These are phyloP conservation scores for Cotesia typhae DNA, from an alignment of 1,140 invertebrate species.

Conservation along the genomic window DNA sequence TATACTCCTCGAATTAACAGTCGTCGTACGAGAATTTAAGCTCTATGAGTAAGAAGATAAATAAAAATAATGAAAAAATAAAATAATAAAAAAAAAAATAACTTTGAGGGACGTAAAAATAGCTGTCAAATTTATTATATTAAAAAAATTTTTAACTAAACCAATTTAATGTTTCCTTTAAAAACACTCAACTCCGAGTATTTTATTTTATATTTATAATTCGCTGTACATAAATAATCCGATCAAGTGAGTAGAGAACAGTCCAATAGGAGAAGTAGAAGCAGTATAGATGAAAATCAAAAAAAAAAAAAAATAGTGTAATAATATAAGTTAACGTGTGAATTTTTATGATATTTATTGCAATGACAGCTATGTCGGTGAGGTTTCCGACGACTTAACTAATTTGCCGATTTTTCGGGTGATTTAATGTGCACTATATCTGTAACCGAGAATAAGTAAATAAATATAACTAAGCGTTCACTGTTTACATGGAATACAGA, in stretches of 20 bases:
- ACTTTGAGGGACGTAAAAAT: neutral
- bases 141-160: constrained; percentile 1
- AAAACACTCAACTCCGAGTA: neutral
- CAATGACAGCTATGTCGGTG: constrained; percentile 7
- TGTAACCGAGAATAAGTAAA: constrained; percentile 42
- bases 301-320: too few relatives aligned
- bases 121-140: constrained; percentile 18
- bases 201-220: too few relatives aligned
- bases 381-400: constrained; percentile 46
- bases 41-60: neutral
- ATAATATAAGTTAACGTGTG: constrained; percentile 7
- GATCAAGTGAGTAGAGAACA: neutral
- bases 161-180: too few relatives aligned
- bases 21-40: constrained; percentile 1
- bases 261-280: too few relatives aligned
- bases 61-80: neutral
- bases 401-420: constrained; percentile 57
- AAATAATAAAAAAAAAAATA: neutral
- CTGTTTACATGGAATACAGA: too few relatives aligned
- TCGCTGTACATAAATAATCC: neutral
- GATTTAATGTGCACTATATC: constrained; percentile 43
- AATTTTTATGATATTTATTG: neutral
- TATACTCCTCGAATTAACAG: too few relatives aligned
- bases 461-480: constrained; percentile 20
- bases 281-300: too few relatives aligned